A percentile compares a stretch with the other conserved stretches of the same genome.
Conservation (phyloP, 35 echinoderm and acorn worm genomes). For the Patiria miniata region DNA sequence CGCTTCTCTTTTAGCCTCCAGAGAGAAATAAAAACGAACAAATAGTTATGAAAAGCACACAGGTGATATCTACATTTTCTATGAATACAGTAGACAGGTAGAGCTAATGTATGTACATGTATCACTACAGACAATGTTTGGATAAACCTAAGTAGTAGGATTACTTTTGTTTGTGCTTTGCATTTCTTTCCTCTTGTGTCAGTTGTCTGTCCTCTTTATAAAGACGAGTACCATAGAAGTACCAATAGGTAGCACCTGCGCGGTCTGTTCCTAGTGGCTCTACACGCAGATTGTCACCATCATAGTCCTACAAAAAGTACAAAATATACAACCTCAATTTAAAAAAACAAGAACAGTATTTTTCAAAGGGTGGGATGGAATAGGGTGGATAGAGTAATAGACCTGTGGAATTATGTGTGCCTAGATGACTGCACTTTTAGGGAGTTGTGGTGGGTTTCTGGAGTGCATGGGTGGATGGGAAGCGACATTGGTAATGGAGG, state of each 20-base stretch:
- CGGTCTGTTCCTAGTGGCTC: constrained; percentile 83
- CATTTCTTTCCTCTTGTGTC: constrained; percentile 53
- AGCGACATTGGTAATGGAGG: too few species aligned
- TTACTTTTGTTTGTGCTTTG: constrained; percentile 67
- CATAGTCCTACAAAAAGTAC: constrained; percentile 66
- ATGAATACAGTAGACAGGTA: too few species aligned
- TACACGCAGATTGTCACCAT: constrained; percentile 77
- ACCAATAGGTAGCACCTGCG: constrained; percentile 90
- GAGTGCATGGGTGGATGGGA: too few species aligned
- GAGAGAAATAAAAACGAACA: not conserved
- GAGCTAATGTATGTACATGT: too few species aligned
- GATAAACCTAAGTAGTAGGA: not conserved
- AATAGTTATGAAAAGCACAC: too few species aligned
- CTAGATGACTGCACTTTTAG: too few species aligned
- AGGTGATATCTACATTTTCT: too few species aligned
- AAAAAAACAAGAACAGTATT: not conserved
- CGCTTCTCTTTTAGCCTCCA: constrained; percentile 43
- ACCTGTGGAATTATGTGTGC: too few species aligned
- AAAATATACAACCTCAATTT: not conserved
- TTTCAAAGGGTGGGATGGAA: too few species aligned
- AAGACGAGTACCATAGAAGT: constrained; percentile 98
- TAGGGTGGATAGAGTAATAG: too few species aligned
- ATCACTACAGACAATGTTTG: too few species aligned
- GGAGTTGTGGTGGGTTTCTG: too few species aligned
- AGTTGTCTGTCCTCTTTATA: constrained; percentile 76